Evolutionary conservation across 2,888 invertebrate species (phyloP), one percentile per base, ranked within the genome.

Genomic region (Agrotis segetum): DNA sequence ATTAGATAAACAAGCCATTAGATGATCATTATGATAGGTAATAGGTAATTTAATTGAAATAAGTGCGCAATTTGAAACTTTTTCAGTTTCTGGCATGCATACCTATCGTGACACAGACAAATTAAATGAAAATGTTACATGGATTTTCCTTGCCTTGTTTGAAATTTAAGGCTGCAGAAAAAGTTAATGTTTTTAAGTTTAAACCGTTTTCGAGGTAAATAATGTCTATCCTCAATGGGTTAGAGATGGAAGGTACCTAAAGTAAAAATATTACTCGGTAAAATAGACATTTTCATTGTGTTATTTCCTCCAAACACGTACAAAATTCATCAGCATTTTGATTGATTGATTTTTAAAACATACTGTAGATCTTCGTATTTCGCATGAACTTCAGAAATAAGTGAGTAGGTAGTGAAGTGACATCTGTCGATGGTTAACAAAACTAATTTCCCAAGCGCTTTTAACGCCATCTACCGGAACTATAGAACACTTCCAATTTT

Each of bases 41-140:
- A 29, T 29, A 5, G 29, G 19, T 49, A 24, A 50, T 24, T 63
- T 49, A 7, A 40, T 64, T 50, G n/a, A 52, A 13, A 24, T 34
- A 67, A 49, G 4, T 16, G 11, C 7, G 1, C 13, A 59, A n/a
- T 56, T 49, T 56, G 11, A 19, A 17, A 19, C 14, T 40, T 46
- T 44, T 71, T 49, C 21, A 29, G 29, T 56, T 56, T 52, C 9
- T 49, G 14, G 6, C 19, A 64, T 67, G 46, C 11, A 21, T 55
- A n/a, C n/a, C n/a, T n/a, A 44, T 29, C 74, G 64, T 73, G 73
- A 49, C 64, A 11, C 0, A 0, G 17, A 34, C 44, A 74, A 74
- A 65, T 65, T 64, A 53, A 59, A 72, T 65, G 40, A 66, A 34
- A 65, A 52, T 44, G 9, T 7, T 40, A 49, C 14, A 13, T 29